Conservation (phyloP, 2,113 vertebrate genomes). For the Eurystomus gularis region DNA sequence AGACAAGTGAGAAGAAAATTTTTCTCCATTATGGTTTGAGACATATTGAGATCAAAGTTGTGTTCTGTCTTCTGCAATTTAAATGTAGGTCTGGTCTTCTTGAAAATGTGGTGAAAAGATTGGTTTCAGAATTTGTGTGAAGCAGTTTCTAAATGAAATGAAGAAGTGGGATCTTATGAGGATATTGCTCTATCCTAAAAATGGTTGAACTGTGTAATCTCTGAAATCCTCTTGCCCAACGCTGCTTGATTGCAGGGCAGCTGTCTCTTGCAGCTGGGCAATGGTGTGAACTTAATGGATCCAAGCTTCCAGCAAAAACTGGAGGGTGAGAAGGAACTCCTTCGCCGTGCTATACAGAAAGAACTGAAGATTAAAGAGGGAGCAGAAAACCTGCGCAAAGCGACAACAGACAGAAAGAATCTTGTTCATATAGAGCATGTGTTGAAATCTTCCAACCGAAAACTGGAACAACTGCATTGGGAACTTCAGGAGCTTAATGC, state of each 20-base stretch:
- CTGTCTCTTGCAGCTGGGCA: constrained; percentile 78
- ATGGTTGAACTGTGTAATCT: neutral
- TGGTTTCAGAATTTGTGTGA: neutral
- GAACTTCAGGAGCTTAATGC: constrained; percentile 90
- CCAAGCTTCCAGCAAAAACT: constrained; percentile 83
- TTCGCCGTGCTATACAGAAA: constrained; percentile 91
- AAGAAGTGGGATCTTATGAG: neutral
- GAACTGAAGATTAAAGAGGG: constrained; percentile 97
- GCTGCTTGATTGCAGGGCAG: constrained; percentile 59
- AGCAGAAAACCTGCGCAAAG: constrained; percentile 88
- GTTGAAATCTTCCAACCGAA: constrained; percentile 84
- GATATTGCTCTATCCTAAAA: neutral
- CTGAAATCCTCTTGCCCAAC: neutral
- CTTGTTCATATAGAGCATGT: constrained; percentile 87
- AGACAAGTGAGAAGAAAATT: neutral
- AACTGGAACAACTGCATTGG: constrained; percentile 83
- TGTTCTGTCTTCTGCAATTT: neutral
- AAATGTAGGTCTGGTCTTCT: neutral
- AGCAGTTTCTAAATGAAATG: neutral
- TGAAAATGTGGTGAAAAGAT: neutral
- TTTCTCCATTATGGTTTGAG: neutral
- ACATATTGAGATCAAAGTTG: neutral
- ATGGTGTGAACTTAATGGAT: constrained; percentile 79
- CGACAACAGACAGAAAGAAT: constrained; percentile 86
- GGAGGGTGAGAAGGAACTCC: constrained; percentile 86